These are phyloP conservation scores for Nasonia longicornis DNA, from an alignment of 1,140 invertebrate genomes.

Conservation along the genomic window DNA sequence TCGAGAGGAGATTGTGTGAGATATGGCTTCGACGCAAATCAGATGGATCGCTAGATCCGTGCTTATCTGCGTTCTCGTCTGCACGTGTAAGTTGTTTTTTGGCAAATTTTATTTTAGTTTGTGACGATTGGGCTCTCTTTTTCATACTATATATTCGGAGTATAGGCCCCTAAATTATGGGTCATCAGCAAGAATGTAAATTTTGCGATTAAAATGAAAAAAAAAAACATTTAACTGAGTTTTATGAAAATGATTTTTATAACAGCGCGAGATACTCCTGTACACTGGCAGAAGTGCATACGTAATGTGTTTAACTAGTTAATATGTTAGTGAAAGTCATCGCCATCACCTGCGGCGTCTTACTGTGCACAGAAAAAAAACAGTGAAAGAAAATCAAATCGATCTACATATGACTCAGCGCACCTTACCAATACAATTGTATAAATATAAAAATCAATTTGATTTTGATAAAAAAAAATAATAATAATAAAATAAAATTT, in stretches of 20 bases:
- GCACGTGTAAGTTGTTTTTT: slow-evolving; percentile 32
- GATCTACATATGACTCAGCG: not conserved
- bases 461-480: too few species aligned
- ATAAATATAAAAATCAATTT: too few species aligned
- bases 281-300: not conserved
- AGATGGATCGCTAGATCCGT: not conserved
- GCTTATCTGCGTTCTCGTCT: slow-evolving; percentile 8
- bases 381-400: not conserved
- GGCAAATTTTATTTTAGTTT: not conserved
- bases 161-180: too few species aligned
- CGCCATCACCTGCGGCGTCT: not conserved
- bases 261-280: not conserved
- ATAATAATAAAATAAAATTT: too few species aligned
- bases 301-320: not conserved
- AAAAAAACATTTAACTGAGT: not conserved
- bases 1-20: not conserved
- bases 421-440: too few species aligned
- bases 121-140: too few species aligned
- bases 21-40: not conserved
- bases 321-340: not conserved
- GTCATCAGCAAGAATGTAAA: not conserved
- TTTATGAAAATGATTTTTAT: not conserved
- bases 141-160: too few species aligned
- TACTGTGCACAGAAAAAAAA: not conserved
- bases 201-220: not conserved